Base-by-base conservation (phyloP, 2,113 vertebrate genomes). In the Prinia subflava region DNA sequence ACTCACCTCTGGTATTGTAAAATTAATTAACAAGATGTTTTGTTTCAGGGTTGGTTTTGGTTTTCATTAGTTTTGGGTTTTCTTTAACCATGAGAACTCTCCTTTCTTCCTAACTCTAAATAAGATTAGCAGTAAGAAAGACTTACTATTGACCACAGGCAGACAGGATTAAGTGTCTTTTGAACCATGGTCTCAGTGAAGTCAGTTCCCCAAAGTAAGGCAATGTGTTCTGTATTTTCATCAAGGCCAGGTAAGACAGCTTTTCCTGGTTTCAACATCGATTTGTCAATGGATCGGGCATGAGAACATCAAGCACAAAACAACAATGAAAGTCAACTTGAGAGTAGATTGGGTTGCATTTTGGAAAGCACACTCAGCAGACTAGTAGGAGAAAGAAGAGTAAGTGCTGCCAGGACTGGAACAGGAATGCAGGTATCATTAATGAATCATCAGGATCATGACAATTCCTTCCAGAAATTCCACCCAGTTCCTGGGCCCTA, bases 401-500 rank as follows among this genome's bases (percentile, higher is more conserved):
- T 9, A 69, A 73, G 33, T 20, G 59, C 37, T 70, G 24, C 27
- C 7, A 65, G 71, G 37, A 17, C 47, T 49, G 39, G 53, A 83
- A 56, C 10, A 64, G 68, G 53, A 87, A 59, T 13, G 31, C 41
- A 84, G 44, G 8, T 70, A 31, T 75, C 79, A 59, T 63, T 85
- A 96, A 83, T 0, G 5, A 65, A 92, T 89, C 76, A 86, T 1
- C 81, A 47, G 69, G 35, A 89, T 94, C 55, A 91, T 41, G 53
- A 91, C 52, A 87, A 76, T n/a, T 64, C n/a, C 76, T 90, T 55
- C 30, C 4, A 64, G 92, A 93, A 97, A 90, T 74, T 87, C 67
- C 18, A 57, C n/a, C 23, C 35, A 9, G 3, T 47, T 77, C 31
- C 64, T 74, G 31, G 2, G 10, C 35, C 5, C 25, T 55, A 49